Percentiles rank a stretch among this genome's conserved stretches.
These are phyloP conservation scores for Oryctes rhinoceros DNA, from an alignment of 1,140 invertebrate species.

Conservation along the genomic window DNA sequence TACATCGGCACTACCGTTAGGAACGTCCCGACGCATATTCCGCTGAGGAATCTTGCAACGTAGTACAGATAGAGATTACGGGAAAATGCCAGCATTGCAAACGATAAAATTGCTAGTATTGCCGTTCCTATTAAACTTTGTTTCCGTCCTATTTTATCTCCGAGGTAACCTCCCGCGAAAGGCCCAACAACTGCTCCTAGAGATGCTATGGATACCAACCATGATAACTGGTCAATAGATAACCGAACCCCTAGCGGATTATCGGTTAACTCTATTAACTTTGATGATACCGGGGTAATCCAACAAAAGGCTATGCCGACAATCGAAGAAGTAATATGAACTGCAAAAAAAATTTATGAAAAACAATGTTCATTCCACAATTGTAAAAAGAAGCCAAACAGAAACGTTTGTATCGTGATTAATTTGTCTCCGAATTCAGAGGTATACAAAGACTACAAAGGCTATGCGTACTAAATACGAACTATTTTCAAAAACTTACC, in stretches of 20 bases:
- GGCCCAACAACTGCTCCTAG: constrained; percentile 73
- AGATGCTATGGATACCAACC: constrained; percentile 82
- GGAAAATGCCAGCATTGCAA: constrained; percentile 60
- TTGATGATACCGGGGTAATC: constrained; percentile 74
- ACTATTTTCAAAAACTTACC: constrained; percentile 4
- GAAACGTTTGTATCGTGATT: not conserved
- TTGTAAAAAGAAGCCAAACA: not conserved
- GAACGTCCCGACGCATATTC: constrained; percentile 61
- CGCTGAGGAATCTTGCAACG: constrained; percentile 61
- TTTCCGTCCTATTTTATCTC: constrained; percentile 63
- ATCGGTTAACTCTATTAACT: constrained; percentile 59
- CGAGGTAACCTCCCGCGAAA: constrained; percentile 54
- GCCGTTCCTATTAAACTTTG: constrained; percentile 58
- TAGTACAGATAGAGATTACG: constrained; percentile 57
- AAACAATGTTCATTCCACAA: not conserved
- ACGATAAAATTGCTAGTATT: constrained; percentile 60
- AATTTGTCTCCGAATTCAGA: not conserved
- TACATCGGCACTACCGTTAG: constrained; percentile 64
- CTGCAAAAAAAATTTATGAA: constrained; percentile 61
- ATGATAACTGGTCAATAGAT: constrained; percentile 69
- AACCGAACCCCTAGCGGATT: constrained; percentile 58
- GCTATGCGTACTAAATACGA: not conserved
- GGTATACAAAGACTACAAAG: too few relatives aligned
- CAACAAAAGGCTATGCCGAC: constrained; percentile 74
- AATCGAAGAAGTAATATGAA: constrained; percentile 70